These are phyloP conservation scores for Drosophila prosaltans DNA, from an alignment of 1,140 invertebrate species.

Conservation along the genomic window DNA sequence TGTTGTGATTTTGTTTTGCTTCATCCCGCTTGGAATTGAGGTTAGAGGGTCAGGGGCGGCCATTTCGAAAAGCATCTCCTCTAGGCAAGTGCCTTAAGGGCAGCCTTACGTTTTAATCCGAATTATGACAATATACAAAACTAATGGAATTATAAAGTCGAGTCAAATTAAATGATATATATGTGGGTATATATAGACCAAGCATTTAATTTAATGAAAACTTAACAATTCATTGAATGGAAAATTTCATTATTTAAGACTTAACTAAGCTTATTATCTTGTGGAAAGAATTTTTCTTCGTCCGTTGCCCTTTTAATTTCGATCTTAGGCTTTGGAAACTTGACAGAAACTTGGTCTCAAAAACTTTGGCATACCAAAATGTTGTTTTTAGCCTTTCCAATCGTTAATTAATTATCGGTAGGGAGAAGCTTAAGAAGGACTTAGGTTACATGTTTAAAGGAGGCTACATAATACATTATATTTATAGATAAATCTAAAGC, in stretches of 20 bases:
- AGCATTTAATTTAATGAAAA: slow-evolving; percentile 4
- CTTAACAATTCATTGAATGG: not conserved
- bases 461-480: too few relatives aligned
- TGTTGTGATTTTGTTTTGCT: slow-evolving; percentile 21
- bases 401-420: too few relatives aligned
- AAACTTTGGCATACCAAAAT: too few relatives aligned
- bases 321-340: too few relatives aligned
- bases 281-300: not conserved
- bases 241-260: slow-evolving; percentile 10
- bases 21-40: slow-evolving; percentile 31
- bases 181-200: not conserved
- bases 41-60: slow-evolving; percentile 52
- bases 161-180: not conserved
- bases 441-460: too few relatives aligned
- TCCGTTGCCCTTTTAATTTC: too few relatives aligned
- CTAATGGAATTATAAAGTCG: slow-evolving; percentile 11
- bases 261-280: slow-evolving; percentile 10
- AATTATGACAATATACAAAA: slow-evolving; percentile 12
- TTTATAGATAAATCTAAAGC: too few relatives aligned
- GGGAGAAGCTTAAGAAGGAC: too few relatives aligned
- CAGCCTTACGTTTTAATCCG: slow-evolving; percentile 18
- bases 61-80: slow-evolving; percentile 4
- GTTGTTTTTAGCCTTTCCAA: too few relatives aligned
- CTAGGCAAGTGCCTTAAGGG: slow-evolving; percentile 2
- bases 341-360: too few relatives aligned